Conservation (phyloP, 2,888 invertebrate species). For the Caenorhabditis sp. region DNA sequence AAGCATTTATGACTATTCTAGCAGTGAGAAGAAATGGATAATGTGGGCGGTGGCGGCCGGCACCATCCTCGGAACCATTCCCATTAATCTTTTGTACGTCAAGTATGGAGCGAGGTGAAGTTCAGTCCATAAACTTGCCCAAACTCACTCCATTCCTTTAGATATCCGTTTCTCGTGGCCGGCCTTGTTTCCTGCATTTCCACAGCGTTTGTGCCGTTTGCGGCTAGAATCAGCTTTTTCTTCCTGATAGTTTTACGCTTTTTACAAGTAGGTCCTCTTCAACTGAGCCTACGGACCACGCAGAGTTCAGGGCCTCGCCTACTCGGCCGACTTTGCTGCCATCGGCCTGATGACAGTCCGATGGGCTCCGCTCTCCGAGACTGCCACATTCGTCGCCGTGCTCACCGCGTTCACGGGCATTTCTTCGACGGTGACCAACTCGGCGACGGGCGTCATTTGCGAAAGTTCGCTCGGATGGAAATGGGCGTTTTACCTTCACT, state of each 20-base stretch:
- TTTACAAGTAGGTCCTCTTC: slow-evolving; percentile 50
- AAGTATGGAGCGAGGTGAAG: slow-evolving; percentile 69
- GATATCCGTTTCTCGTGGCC: slow-evolving; percentile 64
- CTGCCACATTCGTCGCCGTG: slow-evolving; percentile 71
- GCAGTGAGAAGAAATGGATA: slow-evolving; percentile 65
- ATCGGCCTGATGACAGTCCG: slow-evolving; percentile 64
- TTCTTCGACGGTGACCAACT: slow-evolving; percentile 69
- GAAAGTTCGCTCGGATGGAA: slow-evolving; percentile 58
- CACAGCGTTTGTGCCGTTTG: slow-evolving; percentile 60
- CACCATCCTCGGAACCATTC: slow-evolving; percentile 70
- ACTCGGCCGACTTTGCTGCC: slow-evolving; percentile 64
- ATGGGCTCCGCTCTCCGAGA: slow-evolving; percentile 73
- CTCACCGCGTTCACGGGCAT: slow-evolving; percentile 73
- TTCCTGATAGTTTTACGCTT: slow-evolving; percentile 59
- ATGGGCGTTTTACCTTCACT: slow-evolving; percentile 59
- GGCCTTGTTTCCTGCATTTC: slow-evolving; percentile 59
- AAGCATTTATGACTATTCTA: slow-evolving; percentile 63
- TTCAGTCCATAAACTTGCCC: not conserved
- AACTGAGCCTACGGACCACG: not conserved
- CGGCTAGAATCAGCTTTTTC: slow-evolving; percentile 54
- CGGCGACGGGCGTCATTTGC: slow-evolving; percentile 63
- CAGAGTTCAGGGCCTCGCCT: slow-evolving; percentile 58
- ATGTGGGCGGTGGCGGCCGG: slow-evolving; percentile 73
- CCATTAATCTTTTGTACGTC: slow-evolving; percentile 69
- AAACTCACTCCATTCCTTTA: slow-evolving; percentile 8